These are phyloP conservation scores for Anoura caudifer DNA, from an alignment of 2,113 vertebrate species.

Conservation along the genomic window DNA sequence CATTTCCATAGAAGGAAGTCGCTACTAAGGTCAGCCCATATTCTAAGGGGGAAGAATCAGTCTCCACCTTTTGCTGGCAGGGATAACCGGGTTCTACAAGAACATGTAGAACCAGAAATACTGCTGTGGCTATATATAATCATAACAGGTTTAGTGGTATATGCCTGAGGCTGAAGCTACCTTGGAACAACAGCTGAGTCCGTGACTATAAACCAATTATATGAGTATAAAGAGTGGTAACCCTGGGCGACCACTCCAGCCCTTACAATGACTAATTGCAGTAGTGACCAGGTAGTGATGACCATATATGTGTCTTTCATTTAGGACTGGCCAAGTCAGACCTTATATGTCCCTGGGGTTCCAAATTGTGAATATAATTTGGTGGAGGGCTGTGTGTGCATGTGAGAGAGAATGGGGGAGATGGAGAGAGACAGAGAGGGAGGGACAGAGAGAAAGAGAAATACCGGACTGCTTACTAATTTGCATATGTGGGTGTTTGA, in stretches of 20 bases:
- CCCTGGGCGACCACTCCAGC: background rate
- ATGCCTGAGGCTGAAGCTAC: background rate
- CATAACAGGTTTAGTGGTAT: background rate
- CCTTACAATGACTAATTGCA: constrained; percentile 2
- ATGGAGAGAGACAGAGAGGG: background rate
- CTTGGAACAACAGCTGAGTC: background rate
- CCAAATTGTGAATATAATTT: background rate
- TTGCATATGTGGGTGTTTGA: background rate
- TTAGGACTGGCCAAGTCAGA: background rate
- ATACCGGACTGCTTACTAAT: background rate
- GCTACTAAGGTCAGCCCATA: background rate
- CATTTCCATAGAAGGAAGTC: background rate
- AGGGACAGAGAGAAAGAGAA: background rate
- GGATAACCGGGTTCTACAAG: background rate
- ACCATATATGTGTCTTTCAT: background rate
- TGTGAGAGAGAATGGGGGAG: too few relatives aligned
- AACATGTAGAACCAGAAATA: constrained; percentile 23
- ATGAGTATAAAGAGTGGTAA: background rate
- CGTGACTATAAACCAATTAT: background rate
- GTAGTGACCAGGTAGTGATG: background rate
- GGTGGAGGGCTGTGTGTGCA: too few relatives aligned
- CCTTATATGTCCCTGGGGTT: background rate
- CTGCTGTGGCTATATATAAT: background rate
- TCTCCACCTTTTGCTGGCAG: background rate
- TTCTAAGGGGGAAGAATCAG: background rate